Base-by-base conservation (phyloP, 2,797 vertebrate species). In the Halcyon smyrnensis region DNA sequence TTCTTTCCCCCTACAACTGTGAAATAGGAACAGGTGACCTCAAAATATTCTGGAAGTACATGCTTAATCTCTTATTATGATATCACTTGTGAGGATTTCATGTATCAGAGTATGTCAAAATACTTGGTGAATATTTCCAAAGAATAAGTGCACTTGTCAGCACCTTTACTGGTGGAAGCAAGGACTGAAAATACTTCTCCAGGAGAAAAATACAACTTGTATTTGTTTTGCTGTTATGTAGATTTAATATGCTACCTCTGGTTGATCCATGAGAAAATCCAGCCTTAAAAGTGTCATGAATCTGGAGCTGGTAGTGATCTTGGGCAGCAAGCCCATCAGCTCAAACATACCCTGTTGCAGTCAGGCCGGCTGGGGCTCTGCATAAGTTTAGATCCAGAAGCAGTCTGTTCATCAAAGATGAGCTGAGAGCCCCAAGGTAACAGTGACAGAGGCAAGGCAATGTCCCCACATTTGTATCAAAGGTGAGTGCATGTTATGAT, bases 291-390 rank as follows among this genome's bases (percentile, higher is more conserved):
- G 27, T 14, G 8, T 19, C 36, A 17, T 15, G 11, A 86, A 69
- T n/a, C 48, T 68, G 27, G 41, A 91, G 23, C 19, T n/a, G 57
- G 43, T 2, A 50, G 20, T 15, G 18, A 36, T 25, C 41, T 28
- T 24, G 6, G 48, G 46, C 56, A 48, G 54, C 18, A 50, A 74
- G 27, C n/a, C 12, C 21, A 59, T 15, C 50, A 81, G 25, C 50
- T 45, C 1, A 0, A 28, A 51, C 0, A 1, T 71, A 13, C 19
- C 62, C 32, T 60, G 53, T 25, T 0, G 0, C 65, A 78, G 28
- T 32, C n/a, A 2, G 34, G n/a, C 36, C 24, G 1, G 25, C 25
- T 39, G 34, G 39, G 45, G 20, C 37, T 53, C 53, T 62, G 24
- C 48, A 15, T 27, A 27, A 27, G 24, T 24, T 50, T 25, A 50